These are phyloP conservation scores for Calonectris borealis DNA, from an alignment of 2,113 vertebrate species.

Conservation along the genomic window DNA sequence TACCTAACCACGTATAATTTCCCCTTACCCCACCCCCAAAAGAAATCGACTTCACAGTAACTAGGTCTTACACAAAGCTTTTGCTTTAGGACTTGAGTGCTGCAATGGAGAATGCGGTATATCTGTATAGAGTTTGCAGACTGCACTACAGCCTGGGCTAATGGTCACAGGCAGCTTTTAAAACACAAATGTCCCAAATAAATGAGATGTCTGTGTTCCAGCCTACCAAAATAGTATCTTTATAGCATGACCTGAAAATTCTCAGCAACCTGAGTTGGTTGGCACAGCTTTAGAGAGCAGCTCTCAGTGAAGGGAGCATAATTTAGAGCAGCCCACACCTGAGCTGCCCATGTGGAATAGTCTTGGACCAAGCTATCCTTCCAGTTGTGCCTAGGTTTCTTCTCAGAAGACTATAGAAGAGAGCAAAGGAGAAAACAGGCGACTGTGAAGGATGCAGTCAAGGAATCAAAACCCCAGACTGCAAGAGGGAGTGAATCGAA, in stretches of 20 bases:
- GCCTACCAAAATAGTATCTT: not conserved
- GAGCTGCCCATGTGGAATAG: not conserved
- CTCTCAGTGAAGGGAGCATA: not conserved
- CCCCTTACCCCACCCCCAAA: not conserved
- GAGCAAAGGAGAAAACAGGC: not conserved
- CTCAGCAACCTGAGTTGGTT: not conserved
- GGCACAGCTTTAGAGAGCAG: not conserved
- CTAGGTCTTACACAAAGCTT: not conserved
- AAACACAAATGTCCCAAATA: not conserved
- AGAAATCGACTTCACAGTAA: not conserved
- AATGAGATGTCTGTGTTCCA: not conserved
- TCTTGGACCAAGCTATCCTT: not conserved
- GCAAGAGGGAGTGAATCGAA: not conserved
- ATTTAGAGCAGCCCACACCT: not conserved
- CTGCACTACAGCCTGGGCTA: not conserved
- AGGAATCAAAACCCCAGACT: not conserved
- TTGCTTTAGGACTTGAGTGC: not conserved
- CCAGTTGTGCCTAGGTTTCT: not conserved
- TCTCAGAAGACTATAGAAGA: not conserved
- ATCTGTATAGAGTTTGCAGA: not conserved
- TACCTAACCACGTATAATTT: not conserved
- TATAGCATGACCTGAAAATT: not conserved
- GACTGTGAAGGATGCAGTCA: not conserved
- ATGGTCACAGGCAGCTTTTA: not conserved
- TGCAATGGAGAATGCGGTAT: not conserved